These are phyloP conservation scores for Eulemur rufifrons DNA, from an alignment of 2,113 vertebrate genomes.

Conservation along the genomic window DNA sequence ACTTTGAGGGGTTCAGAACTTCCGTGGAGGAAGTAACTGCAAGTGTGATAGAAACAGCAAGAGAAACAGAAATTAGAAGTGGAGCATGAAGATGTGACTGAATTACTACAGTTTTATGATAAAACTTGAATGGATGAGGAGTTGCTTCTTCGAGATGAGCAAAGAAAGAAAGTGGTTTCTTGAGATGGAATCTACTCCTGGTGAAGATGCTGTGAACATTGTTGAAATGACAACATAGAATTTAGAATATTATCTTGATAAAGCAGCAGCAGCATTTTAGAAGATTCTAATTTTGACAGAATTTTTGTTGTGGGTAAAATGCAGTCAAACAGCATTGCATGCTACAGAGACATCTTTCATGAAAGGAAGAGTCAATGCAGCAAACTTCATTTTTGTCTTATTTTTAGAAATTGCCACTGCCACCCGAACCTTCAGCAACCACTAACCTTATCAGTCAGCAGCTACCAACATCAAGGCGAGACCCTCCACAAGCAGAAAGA, in stretches of 20 bases:
- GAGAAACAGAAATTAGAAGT: not conserved
- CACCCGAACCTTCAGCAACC: not conserved
- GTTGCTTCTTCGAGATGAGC: not conserved
- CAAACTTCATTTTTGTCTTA: not conserved
- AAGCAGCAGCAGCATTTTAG: not conserved
- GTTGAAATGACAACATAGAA: not conserved
- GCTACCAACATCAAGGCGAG: not conserved
- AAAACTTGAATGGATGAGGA: not conserved
- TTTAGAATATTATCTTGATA: not conserved
- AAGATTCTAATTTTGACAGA: not conserved
- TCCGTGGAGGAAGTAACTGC: not conserved
- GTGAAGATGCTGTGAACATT: not conserved
- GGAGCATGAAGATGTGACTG: not conserved
- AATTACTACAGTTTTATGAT: not conserved
- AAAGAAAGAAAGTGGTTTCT: not conserved
- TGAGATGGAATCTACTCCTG: not conserved
- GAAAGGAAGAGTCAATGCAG: not conserved
- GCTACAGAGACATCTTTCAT: not conserved
- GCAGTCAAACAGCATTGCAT: not conserved
- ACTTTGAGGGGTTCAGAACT: not conserved
- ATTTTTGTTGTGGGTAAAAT: not conserved
- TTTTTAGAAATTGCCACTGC: not conserved
- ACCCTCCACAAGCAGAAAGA: not conserved
- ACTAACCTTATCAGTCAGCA: not conserved
- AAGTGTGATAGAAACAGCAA: not conserved